phyloP scores from a whole-genome alignment of 2,888 invertebrate species.

The Napeogenes inachia region DNA sequence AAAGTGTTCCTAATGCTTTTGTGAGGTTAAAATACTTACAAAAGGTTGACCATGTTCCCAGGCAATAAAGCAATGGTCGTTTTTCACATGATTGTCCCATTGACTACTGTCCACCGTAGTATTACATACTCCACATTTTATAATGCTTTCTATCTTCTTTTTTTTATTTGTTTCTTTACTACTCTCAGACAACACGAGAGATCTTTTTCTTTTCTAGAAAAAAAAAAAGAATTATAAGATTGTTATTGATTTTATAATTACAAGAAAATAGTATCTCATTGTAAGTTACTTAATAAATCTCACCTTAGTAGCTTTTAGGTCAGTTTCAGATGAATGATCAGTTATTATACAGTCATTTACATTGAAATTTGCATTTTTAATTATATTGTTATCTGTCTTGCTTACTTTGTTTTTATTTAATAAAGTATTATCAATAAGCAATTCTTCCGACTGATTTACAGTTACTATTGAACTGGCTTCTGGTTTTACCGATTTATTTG shows the following conservation, averaged over 20 bases:
- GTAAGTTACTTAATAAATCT: not conserved
- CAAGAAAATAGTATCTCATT: not conserved
- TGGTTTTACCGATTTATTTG: no score
- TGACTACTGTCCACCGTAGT: conserved; percentile 35
- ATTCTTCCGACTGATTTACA: not conserved
- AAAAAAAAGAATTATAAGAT: not conserved
- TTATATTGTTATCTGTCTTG: not conserved
- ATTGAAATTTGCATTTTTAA: not conserved
- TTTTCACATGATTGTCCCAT: conserved; percentile 44
- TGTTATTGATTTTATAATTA: not conserved
- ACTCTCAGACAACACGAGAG: not conserved
- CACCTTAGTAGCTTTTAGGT: not conserved
- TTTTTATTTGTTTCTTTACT: conserved; percentile 10
- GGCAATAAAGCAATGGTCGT: conserved; percentile 44
- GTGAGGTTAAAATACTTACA: conserved; percentile 39
- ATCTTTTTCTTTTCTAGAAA: conserved; percentile 13
- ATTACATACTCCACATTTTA: conserved; percentile 41
- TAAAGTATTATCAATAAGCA: not conserved
- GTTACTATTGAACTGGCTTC: not conserved
- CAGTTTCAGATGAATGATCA: not conserved
- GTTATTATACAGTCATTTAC: not conserved
- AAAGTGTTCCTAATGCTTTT: no score
- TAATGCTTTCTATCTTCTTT: not conserved
- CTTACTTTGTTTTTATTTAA: not conserved
- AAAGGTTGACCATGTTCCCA: conserved; percentile 41